These are phyloP conservation scores for Peromyscus aztecus DNA, from an alignment of 2,797 vertebrate species.

Conservation along the genomic window DNA sequence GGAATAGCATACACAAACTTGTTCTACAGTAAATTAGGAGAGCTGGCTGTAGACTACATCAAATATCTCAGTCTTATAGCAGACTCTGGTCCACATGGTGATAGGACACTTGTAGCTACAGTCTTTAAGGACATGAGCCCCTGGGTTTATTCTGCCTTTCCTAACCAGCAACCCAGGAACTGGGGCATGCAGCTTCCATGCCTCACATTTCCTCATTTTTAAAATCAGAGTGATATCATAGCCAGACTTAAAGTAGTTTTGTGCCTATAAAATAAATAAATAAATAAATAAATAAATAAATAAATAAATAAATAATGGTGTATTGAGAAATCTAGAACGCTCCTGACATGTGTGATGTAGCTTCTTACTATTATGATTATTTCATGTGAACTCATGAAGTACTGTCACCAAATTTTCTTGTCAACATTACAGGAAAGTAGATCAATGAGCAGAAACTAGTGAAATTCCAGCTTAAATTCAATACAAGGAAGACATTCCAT, in stretches of 20 bases:
- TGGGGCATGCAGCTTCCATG: not conserved
- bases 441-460: conserved; percentile 36
- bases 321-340: not conserved
- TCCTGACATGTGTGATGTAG: not conserved
- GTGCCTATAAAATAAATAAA: not conserved
- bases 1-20: not conserved
- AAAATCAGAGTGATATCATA: not conserved
- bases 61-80: not conserved
- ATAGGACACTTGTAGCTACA: not conserved
- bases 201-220: not conserved
- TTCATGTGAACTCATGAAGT: not conserved
- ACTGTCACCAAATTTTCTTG: not conserved
- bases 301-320: not conserved
- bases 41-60: not conserved
- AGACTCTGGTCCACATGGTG: too few relatives aligned
- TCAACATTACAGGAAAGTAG: not conserved
- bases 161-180: not conserved
- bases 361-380: not conserved
- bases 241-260: not conserved
- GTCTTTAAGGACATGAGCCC: not conserved
- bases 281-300: too few relatives aligned
- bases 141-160: not conserved
- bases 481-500: not conserved
- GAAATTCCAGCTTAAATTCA: conserved; percentile 61
- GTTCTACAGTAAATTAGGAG: not conserved